Percentiles rank a stretch among this genome's conserved stretches.
Evolutionary conservation across 2,113 vertebrate genomes (phyloP).

Genomic region (Eclectus roratus): DNA sequence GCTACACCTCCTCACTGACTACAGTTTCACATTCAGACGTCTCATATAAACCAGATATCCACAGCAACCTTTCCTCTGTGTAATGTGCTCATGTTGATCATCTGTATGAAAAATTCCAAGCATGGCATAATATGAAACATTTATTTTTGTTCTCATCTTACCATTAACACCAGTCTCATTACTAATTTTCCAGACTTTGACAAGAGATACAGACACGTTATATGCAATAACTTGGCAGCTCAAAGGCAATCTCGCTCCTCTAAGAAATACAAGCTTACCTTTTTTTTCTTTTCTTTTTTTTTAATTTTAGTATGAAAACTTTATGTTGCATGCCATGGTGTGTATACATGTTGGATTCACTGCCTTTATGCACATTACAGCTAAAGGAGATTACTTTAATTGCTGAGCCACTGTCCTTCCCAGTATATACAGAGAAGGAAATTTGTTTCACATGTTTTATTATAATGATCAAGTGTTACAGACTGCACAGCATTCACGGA

Average conservation of each 20-base stretch:
- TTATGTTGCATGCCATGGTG: neutral
- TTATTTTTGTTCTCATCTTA: neutral
- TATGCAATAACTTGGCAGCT: neutral
- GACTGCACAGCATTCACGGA: neutral
- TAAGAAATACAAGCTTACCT: neutral
- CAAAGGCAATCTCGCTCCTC: neutral
- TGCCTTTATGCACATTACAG: neutral
- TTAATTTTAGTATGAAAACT: neutral
- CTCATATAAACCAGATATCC: neutral
- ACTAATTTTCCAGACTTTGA: neutral
- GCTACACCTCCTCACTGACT: neutral
- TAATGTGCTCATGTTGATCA: neutral
- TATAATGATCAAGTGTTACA: neutral
- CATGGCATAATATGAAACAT: neutral
- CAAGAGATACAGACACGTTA: neutral
- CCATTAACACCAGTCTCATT: neutral
- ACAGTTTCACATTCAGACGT: neutral
- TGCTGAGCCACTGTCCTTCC: neutral
- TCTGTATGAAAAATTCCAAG: neutral
- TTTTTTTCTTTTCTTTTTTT: neutral
- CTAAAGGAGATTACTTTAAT: neutral
- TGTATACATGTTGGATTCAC: neutral
- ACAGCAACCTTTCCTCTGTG: neutral
- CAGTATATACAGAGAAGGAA: neutral
- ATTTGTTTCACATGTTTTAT: neutral